Evolutionary conservation across 2,797 vertebrate genomes (phyloP).

Genomic region (Rhynchotus rufescens): DNA sequence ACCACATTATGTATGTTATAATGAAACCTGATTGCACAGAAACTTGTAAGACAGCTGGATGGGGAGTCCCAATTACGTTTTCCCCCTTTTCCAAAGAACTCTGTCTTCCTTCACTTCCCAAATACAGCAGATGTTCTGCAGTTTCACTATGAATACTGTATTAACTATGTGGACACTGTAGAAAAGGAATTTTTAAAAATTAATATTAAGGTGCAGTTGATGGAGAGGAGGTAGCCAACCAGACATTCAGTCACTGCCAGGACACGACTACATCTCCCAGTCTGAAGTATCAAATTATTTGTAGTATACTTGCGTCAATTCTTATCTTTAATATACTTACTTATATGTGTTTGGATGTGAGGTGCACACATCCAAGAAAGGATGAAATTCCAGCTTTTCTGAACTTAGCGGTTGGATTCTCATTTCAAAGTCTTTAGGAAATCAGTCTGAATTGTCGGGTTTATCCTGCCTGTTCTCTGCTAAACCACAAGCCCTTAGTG

Average conservation of each 20-base stretch:
- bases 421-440: not conserved
- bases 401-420: not conserved
- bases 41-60: constrained; percentile 34
- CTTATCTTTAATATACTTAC: not conserved
- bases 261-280: not conserved
- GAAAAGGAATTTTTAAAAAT: constrained; percentile 7
- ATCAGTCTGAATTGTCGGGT: not conserved
- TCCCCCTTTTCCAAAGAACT: constrained; percentile 40
- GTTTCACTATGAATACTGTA: constrained; percentile 36
- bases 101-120: constrained; percentile 45
- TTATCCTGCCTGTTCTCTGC: not conserved
- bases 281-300: not conserved
- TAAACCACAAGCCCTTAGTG: not conserved
- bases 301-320: not conserved
- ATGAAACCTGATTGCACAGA: constrained; percentile 58
- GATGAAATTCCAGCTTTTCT: not conserved
- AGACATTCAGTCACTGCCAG: not conserved
- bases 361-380: not conserved
- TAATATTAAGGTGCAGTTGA: not conserved
- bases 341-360: not conserved
- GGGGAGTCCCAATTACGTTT: not conserved
- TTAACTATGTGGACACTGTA: not conserved
- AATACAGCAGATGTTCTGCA: constrained; percentile 51
- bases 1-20: not conserved
- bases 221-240: not conserved